phyloP scores from a whole-genome alignment of 1,140 invertebrate genomes.

The Heliconius himera region DNA sequence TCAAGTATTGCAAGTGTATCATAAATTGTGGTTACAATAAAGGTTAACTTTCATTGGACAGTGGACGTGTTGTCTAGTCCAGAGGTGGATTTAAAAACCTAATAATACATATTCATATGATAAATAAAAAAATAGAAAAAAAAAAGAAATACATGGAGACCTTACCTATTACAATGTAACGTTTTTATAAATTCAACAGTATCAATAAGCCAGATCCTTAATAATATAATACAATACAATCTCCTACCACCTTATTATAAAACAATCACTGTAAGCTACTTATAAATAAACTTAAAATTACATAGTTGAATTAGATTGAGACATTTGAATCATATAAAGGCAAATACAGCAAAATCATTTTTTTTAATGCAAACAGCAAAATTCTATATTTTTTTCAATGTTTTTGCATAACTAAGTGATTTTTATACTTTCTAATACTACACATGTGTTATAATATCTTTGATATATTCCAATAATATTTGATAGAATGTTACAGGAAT shows the following conservation, averaged over 20 bases:
- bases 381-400: no score
- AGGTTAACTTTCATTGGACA: not conserved
- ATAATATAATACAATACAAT: slow-evolving; percentile 26
- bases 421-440: no score
- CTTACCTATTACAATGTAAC: slow-evolving; percentile 24
- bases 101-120: not conserved
- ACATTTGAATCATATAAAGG: not conserved
- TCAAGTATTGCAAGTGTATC: not conserved
- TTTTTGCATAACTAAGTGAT: no score
- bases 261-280: slow-evolving; percentile 30
- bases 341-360: no score
- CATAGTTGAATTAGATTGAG: slow-evolving; percentile 23
- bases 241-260: slow-evolving; percentile 24
- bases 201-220: slow-evolving; percentile 24
- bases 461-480: no score
- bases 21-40: not conserved
- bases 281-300: slow-evolving; percentile 33
- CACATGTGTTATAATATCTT: no score
- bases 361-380: no score
- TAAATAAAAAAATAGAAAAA: not conserved
- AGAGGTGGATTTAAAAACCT: not conserved
- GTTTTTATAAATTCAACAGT: slow-evolving; percentile 30
- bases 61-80: not conserved
- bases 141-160: slow-evolving; percentile 10
- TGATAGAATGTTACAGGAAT: no score